Conservation (phyloP, 1,140 invertebrate genomes). For the Panagrolaimus sp. region DNA sequence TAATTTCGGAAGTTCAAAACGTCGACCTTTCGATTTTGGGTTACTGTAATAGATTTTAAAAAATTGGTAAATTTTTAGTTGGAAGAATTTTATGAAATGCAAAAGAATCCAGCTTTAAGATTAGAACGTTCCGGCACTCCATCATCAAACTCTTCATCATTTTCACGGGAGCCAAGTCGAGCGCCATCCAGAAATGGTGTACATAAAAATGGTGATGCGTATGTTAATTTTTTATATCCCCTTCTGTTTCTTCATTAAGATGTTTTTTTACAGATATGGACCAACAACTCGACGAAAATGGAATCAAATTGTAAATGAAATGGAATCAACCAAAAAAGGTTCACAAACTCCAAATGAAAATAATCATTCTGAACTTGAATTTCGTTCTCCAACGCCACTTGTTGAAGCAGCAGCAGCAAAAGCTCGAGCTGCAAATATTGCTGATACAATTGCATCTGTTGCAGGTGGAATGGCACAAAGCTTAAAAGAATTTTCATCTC, state of each 20-base stretch:
- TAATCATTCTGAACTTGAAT: not conserved
- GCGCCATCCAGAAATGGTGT: not conserved
- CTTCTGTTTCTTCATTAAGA: no score
- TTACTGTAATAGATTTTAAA: no score
- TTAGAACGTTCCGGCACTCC: conserved; percentile 36
- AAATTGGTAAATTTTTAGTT: conserved; percentile 35
- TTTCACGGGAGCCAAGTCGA: conserved; percentile 35
- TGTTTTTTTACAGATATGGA: conserved; percentile 34
- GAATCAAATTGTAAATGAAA: conserved; percentile 41
- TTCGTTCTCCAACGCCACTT: not conserved
- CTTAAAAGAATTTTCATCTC: conserved; percentile 8
- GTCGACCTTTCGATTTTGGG: no score
- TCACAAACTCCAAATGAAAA: no score
- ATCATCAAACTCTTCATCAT: conserved; percentile 33
- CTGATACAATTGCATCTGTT: not conserved
- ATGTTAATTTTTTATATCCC: not conserved
- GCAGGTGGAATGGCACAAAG: conserved; percentile 14
- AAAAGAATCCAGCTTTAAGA: conserved; percentile 18
- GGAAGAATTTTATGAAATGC: conserved; percentile 33
- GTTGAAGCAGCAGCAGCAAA: not conserved
- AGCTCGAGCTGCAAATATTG: not conserved
- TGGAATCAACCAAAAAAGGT: conserved; percentile 33
- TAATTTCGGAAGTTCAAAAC: no score
- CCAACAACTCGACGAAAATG: conserved; percentile 51
- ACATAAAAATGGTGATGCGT: conserved; percentile 24